Evolutionary conservation across 64 coral and sea anemone genomes (phyloP), one percentile per base, ranked within the genome.

Genomic region (Montipora sp.): DNA sequence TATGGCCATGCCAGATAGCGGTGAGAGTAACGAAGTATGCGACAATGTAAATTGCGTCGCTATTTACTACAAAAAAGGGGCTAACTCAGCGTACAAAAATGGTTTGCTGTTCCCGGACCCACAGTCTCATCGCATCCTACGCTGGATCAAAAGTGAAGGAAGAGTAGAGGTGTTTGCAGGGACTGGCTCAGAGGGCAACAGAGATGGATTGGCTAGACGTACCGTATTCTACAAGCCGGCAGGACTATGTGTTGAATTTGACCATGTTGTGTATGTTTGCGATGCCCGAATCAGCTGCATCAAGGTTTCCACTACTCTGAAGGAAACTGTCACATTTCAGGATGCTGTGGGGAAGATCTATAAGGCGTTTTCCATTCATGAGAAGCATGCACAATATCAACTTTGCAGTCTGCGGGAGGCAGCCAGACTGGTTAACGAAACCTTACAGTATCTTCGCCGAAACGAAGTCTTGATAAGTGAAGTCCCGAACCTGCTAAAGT

Each of bases 191-290:
- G 69, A 75, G 51, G 70, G 86, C 27, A 88, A 77, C 72, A 23
- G 70, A 23, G 79, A 82, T 55, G 79, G 79, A 59, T 12, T 76
- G 16, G 23, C 86, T 51, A 45, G 16, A 9, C 45, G 49, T 45
- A 69, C 86, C 69, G 22, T 60, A 57, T 90, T 92, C 49, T 84
- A 83, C 15, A 48, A 92, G 71, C 79, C 80, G 1, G 43, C 73
- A 19, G 87, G 66, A 24, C 15, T 92, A 19, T 75, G 79, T 51
- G 21, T 71, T 18, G 90, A 83, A 18, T 83, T 85, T 73, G 88
- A 77, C 24, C 43, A 84, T 20, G 90, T 92, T 49, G 82, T 80
- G 58, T 80, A 92, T 86, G 80, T 49, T 50, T 91, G 77, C 46
- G 78, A 83, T 23, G 15, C 61, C 19, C 78, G 68, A 14, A 58